phyloP scores from a whole-genome alignment of 53 echinoderm and acorn worm species.

The Holothuria leucospilota region DNA sequence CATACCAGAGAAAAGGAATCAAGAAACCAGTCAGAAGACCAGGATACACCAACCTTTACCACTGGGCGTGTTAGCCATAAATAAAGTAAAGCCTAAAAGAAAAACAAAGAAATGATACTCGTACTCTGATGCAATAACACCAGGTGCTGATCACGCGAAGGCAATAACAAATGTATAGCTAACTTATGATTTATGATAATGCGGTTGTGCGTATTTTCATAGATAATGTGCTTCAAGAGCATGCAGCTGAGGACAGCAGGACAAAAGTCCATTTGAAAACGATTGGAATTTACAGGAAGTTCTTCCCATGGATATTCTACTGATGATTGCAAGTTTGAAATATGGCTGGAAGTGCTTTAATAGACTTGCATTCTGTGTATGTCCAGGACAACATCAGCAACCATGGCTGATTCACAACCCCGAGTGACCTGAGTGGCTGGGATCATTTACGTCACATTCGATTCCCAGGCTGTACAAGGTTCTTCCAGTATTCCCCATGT shows the following conservation, averaged over 20 bases:
- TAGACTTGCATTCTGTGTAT: slow-evolving; percentile 70
- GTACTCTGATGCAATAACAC: slow-evolving; percentile 51
- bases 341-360: slow-evolving; percentile 8
- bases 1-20: background rate
- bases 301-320: slow-evolving; percentile 48
- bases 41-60: background rate
- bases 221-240: slow-evolving; percentile 7
- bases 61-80: background rate
- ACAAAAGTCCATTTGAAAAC: slow-evolving; percentile 62
- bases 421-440: slow-evolving; percentile 58
- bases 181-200: slow-evolving; percentile 65
- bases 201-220: slow-evolving; percentile 62
- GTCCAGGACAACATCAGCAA: slow-evolving; percentile 68
- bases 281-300: slow-evolving; percentile 49
- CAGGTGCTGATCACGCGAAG: slow-evolving; percentile 45
- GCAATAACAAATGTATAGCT: slow-evolving; percentile 47
- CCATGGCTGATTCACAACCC: slow-evolving; percentile 55
- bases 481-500: slow-evolving; percentile 44
- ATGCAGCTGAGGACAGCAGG: slow-evolving; percentile 20
- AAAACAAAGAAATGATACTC: background rate
- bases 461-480: slow-evolving; percentile 49
- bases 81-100: background rate
- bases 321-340: slow-evolving; percentile 50
- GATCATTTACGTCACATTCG: slow-evolving; percentile 54
- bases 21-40: background rate